Base-by-base conservation (phyloP, 1,140 invertebrate species). In the Lucilia sericata region DNA sequence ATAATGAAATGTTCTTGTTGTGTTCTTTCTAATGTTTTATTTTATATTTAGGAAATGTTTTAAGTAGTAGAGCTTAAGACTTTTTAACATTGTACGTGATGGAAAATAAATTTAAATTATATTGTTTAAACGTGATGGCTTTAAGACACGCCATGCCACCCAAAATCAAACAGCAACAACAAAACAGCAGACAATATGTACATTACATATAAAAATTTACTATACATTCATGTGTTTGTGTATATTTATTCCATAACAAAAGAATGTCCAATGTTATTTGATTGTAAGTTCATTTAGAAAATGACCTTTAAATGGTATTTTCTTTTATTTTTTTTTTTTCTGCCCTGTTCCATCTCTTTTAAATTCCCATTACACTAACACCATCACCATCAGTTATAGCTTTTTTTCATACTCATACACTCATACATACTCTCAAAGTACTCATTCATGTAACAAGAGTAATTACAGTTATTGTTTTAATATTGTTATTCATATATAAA, bases 231-330 rank as follows among this genome's bases (percentile, higher is more conserved):
- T 42, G 0, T 42, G 42, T 42, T 2, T 10, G 5, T 7, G 42
- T 10, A 42, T 30, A 1, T 30, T 30, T 30, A 2, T 30, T 12
- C 5, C 2, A 70, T 21, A 70, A 21, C n/a, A 70, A 70, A 25
- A 70, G 65, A 10, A 70, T 70, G 21, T 21, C 65, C 65, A 10
- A 21, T 70, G 65, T 70, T 70, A 70, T 21, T 70, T 70, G 3
- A 21, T 70, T 19, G 21, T 70, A 70, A 70, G 65, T 70, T 70
- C 65, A 70, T 70, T 70, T 70, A 25, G n/a, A 70, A 9, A 70
- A 70, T 70, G 65, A 70, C 65, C 65, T 70, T 70, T 70, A 70
- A 70, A 70, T 21, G 65, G 21, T 70, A 60, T 60, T 70, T 70
- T 55, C 9, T 70, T 70, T 21, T n/a, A 14, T 17, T 10, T 5